Conservation (phyloP, 2,888 invertebrate genomes). For the Trichogramma dendrolimi region DNA sequence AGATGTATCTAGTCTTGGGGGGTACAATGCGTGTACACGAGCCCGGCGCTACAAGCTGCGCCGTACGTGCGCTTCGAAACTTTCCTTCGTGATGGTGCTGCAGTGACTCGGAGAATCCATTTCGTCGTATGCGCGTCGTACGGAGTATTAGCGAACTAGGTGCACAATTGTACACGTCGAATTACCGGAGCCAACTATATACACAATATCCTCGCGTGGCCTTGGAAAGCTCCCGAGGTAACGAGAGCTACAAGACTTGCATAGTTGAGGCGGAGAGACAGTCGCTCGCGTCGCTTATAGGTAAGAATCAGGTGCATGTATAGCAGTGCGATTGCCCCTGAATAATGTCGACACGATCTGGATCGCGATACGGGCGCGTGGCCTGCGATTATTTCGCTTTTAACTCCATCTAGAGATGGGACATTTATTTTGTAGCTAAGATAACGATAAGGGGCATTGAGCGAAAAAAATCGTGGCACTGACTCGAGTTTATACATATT, state of each 20-base stretch:
- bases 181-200: conserved; percentile 6
- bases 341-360: neutral
- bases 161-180: conserved; percentile 15
- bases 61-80: neutral
- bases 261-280: conserved; percentile 15
- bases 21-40: no score
- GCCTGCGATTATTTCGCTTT: no score
- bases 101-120: conserved; percentile 6
- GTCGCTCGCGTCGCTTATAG: neutral
- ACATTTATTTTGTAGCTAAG: no score
- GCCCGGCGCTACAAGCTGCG: neutral
- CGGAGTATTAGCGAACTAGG: conserved; percentile 12
- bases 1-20: no score
- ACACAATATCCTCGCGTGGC: neutral
- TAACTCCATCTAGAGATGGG: no score
- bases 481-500: no score
- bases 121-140: neutral
- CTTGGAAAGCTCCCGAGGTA: conserved; percentile 12
- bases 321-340: no score
- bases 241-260: conserved; percentile 7
- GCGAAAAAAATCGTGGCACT: no score
- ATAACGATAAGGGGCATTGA: no score
- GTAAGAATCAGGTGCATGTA: no score
- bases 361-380: neutral
- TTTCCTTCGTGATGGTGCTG: neutral